These are phyloP conservation scores for Pogona vitticeps DNA, from an alignment of 2,113 vertebrate species.

Conservation along the genomic window DNA sequence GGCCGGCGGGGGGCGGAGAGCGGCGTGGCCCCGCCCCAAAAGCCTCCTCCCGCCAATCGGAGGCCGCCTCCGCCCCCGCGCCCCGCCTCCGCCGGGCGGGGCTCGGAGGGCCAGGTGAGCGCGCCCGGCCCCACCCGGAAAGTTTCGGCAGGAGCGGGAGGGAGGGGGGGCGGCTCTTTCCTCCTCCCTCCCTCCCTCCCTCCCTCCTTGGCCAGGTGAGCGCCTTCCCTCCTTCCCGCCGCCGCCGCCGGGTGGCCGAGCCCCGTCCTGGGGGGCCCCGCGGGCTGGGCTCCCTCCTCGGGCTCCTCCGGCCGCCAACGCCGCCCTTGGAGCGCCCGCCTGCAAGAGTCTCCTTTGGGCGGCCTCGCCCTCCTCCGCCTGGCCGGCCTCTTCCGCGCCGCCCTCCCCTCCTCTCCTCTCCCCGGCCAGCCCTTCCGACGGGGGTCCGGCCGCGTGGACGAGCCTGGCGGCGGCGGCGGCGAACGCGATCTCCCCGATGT, in stretches of 20 bases:
- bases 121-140: neutral
- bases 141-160: neutral
- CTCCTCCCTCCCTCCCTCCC: neutral
- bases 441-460: too few species aligned
- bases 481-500: too few species aligned
- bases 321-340: too few species aligned
- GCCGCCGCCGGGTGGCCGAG: neutral
- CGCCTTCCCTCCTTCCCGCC: neutral
- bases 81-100: neutral
- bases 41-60: neutral
- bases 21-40: neutral
- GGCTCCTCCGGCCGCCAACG: too few species aligned
- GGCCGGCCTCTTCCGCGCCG: neutral
- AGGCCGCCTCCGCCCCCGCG: neutral
- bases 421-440: too few species aligned
- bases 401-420: too few species aligned
- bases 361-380: neutral
- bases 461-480: too few species aligned
- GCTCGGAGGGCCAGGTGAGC: neutral
- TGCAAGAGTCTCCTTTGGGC: too few species aligned
- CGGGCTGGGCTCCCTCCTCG: too few species aligned
- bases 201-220: neutral
- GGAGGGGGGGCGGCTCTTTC: neutral
- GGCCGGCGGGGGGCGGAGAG: neutral
- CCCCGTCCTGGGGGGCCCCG: neutral